Evolutionary conservation across 2,113 vertebrate genomes (phyloP).

Genomic region (Leptosomus discolor): DNA sequence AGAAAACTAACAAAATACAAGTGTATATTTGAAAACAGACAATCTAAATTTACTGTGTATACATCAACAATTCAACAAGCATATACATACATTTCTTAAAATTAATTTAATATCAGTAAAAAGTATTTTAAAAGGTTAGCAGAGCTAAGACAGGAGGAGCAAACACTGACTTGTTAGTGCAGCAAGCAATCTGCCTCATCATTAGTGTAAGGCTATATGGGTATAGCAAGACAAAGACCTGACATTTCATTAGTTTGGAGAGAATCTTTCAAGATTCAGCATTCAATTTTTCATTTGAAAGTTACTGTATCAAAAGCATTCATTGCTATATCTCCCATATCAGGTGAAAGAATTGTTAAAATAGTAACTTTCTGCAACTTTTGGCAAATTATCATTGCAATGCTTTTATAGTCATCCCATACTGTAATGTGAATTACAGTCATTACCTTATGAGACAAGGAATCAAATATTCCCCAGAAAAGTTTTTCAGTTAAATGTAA

Average conservation of each 20-base stretch:
- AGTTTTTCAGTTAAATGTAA: conserved; percentile 96
- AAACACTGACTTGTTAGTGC: neutral
- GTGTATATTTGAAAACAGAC: neutral
- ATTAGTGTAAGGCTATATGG: neutral
- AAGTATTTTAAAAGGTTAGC: neutral
- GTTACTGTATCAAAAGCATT: neutral
- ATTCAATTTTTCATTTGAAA: neutral
- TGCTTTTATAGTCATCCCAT: neutral
- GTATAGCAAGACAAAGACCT: neutral
- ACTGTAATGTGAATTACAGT: neutral
- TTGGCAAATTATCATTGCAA: neutral
- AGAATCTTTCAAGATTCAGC: neutral
- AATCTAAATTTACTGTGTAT: neutral
- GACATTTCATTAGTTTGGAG: neutral
- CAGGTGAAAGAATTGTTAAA: neutral
- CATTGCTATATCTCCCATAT: neutral
- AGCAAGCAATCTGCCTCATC: neutral
- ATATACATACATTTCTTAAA: neutral
- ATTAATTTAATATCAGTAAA: neutral
- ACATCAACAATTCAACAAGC: neutral
- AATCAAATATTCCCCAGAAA: conserved; percentile 98
- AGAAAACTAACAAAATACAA: neutral
- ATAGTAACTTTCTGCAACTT: neutral
- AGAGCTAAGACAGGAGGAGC: neutral
- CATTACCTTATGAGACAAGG: conserved; percentile 91